Evolutionary conservation across 2,888 invertebrate species (phyloP).

Genomic region (Microctonus hyperodae): DNA sequence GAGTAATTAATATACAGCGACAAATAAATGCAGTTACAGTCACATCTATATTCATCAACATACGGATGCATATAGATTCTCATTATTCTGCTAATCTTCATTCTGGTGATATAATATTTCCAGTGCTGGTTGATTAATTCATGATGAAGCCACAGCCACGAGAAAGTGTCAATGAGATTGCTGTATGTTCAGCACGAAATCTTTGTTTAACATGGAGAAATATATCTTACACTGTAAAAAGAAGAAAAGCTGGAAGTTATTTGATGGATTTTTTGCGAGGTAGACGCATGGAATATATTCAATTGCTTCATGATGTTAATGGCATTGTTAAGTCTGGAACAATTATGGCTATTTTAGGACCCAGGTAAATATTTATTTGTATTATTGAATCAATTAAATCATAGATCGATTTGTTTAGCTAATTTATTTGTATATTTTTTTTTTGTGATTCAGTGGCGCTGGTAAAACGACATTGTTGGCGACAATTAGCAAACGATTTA

Average conservation of each 20-base stretch:
- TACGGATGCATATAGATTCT: not conserved
- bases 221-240: constrained; percentile 47
- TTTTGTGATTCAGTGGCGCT: constrained; percentile 68
- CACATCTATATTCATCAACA: too few species aligned
- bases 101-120: not conserved
- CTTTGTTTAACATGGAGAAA: constrained; percentile 52
- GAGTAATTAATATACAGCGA: too few species aligned
- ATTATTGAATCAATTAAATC: constrained; percentile 5
- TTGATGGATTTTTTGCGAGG: constrained; percentile 65
- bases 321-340: constrained; percentile 74
- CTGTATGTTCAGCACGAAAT: constrained; percentile 33
- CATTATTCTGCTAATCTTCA: not conserved
- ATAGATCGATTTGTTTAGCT: not conserved
- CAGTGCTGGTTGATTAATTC: not conserved
- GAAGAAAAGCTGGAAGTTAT: constrained; percentile 42
- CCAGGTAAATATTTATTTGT: constrained; percentile 8
- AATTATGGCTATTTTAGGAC: constrained; percentile 70
- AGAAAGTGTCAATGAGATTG: constrained; percentile 24
- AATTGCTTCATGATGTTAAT: constrained; percentile 70
- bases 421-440: not conserved
- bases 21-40: too few species aligned
- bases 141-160: constrained; percentile 33
- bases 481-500: constrained; percentile 75
- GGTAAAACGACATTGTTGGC: constrained; percentile 80
- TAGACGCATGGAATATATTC: constrained; percentile 65